Conservation (phyloP, 1,140 invertebrate species). For the Papilio dardanus region DNA sequence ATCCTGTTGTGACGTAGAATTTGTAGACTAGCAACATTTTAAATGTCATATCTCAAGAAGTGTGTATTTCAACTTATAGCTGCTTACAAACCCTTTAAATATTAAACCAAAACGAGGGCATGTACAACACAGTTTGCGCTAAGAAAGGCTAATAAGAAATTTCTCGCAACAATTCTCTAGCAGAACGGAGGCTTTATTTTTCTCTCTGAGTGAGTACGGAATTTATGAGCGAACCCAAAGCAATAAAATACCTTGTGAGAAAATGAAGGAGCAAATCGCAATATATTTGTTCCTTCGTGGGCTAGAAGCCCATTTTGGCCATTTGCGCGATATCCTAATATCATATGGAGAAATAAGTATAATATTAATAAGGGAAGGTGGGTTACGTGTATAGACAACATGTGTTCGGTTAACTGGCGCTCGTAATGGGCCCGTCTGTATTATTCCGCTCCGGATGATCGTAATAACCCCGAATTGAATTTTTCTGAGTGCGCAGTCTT, state of each 20-base stretch:
- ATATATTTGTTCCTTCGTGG: constrained; percentile 78
- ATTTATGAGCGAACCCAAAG: constrained; percentile 78
- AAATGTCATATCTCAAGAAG: not conserved
- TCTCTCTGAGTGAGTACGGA: constrained; percentile 77
- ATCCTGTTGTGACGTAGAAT: too few relatives aligned
- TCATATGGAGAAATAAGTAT: constrained; percentile 39
- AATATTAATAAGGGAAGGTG: constrained; percentile 36
- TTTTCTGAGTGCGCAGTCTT: constrained; percentile 3
- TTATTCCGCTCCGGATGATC: constrained; percentile 27
- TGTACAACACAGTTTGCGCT: constrained; percentile 48
- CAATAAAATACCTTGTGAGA: constrained; percentile 81
- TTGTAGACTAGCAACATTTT: too few relatives aligned
- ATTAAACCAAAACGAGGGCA: constrained; percentile 34
- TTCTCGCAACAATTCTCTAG: constrained; percentile 71
- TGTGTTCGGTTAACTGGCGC: constrained; percentile 29
- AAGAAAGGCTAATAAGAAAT: constrained; percentile 72
- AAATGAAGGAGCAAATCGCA: constrained; percentile 80
- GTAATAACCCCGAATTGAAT: constrained; percentile 32
- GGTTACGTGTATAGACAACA: constrained; percentile 45
- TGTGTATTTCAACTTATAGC: constrained; percentile 14
- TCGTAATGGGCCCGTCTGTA: constrained; percentile 25
- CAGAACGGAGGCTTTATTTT: constrained; percentile 72
- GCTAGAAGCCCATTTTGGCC: constrained; percentile 70
- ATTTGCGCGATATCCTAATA: constrained; percentile 73
- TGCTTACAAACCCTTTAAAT: constrained; percentile 29